These are phyloP conservation scores for Moxostoma hubbsi DNA, from an alignment of 2,797 vertebrate species.

Conservation along the genomic window DNA sequence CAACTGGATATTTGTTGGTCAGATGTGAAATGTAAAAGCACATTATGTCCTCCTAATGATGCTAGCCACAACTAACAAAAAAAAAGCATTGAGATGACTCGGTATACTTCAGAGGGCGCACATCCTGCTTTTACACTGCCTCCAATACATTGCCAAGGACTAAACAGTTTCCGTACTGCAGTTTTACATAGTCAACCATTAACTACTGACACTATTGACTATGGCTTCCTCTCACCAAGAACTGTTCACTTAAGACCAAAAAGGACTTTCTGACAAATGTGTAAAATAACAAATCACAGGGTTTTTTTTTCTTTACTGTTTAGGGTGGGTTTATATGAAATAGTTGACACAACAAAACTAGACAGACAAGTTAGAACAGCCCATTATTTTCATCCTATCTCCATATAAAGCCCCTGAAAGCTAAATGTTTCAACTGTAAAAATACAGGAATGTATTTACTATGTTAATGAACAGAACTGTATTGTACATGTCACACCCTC, in stretches of 20 bases:
- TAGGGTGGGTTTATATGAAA: not conserved
- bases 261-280: no score
- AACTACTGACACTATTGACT: not conserved
- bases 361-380: no score
- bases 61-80: not conserved
- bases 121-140: not conserved
- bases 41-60: not conserved
- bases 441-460: no score
- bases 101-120: not conserved
- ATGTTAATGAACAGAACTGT: no score
- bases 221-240: not conserved
- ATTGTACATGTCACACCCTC: no score
- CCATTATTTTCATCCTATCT: no score
- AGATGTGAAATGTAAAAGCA: not conserved
- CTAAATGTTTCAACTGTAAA: no score
- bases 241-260: no score
- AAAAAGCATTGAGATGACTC: not conserved
- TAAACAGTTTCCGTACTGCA: not conserved
- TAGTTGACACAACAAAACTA: no score
- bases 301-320: not conserved
- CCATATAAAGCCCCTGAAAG: no score
- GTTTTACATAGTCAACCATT: not conserved
- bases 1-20: conserved; percentile 3
- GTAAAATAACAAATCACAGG: not conserved
- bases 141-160: not conserved